Conservation (phyloP, 35 echinoderm and acorn worm genomes). For the Hemicentrotus pulcherrimus region DNA sequence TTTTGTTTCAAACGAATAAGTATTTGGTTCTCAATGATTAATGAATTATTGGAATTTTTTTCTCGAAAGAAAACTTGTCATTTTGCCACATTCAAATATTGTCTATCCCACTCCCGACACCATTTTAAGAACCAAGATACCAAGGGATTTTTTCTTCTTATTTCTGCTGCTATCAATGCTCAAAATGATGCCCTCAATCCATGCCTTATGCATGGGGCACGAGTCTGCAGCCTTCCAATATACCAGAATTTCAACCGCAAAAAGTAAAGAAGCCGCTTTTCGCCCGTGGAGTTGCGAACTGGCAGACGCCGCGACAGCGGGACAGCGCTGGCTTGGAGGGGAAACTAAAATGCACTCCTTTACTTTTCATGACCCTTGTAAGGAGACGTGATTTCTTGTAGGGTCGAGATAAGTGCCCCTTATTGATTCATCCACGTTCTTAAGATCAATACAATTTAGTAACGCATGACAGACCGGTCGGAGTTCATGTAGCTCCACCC, state of each 20-base stretch:
- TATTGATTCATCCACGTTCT: neutral
- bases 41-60: no score
- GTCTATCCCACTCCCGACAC: neutral
- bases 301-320: neutral
- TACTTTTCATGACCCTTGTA: neutral
- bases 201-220: neutral
- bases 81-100: no score
- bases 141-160: neutral
- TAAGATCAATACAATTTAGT: neutral
- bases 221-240: neutral
- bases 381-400: neutral
- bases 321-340: neutral
- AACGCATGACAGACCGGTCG: neutral
- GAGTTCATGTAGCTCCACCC: neutral
- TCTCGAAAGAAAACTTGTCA: no score
- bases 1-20: no score
- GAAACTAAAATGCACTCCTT: neutral
- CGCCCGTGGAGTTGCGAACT: neutral
- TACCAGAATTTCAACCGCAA: neutral
- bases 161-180: neutral
- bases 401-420: neutral
- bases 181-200: neutral
- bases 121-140: neutral
- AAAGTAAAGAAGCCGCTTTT: neutral
- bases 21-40: no score